Base-by-base conservation (phyloP, 2,113 vertebrate species). In the Chitala chitala region DNA sequence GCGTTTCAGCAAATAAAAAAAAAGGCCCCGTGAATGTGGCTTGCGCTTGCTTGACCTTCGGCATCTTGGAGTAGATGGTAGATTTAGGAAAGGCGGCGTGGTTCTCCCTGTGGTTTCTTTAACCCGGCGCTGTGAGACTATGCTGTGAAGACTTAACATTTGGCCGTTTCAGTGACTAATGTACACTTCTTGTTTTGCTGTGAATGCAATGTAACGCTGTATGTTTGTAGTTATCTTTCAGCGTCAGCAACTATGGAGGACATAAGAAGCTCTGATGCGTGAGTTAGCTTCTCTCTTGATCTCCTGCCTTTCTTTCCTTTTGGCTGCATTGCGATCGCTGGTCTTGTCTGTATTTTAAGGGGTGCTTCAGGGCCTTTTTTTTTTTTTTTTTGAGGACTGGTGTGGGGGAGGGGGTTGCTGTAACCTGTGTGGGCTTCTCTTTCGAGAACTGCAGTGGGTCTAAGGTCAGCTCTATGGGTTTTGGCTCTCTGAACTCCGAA, bases 181-280 rank as follows among this genome's bases (percentile, higher is more conserved):
- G 31, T 38, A 53, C 6, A 64, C 56, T 7, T 73, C 12, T 38
- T 73, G 42, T 61, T 31, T 13, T 38, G 75, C 74, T 74, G 77
- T 90, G 81, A 87, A 53, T 58, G 68, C 82, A 81, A 75, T 81
- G 54, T 85, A 84, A 85, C 83, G 84, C 85, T 86, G 86, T 90
- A 84, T 91, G 88, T 94, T 93, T 90, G 76, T 91, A 94, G 92
- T 91, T 94, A 94, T 89, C 86, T 92, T 89, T 90, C 90, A 87
- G 93, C 94, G 84, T 92, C 92, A 79, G 90, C 89, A 86, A 92
- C 93, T 86, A 83, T 93, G 91, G 93, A 94, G 84, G 92, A 93
- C 90, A 86, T 92, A 91, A 77, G 91, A 89, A 90, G 82, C 72
- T 93, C 92, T 81, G 91, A 94, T 87, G 3, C 10, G 17, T 29